Base-by-base conservation (phyloP, 2,888 invertebrate species). In the Xestia rhomboidea region DNA sequence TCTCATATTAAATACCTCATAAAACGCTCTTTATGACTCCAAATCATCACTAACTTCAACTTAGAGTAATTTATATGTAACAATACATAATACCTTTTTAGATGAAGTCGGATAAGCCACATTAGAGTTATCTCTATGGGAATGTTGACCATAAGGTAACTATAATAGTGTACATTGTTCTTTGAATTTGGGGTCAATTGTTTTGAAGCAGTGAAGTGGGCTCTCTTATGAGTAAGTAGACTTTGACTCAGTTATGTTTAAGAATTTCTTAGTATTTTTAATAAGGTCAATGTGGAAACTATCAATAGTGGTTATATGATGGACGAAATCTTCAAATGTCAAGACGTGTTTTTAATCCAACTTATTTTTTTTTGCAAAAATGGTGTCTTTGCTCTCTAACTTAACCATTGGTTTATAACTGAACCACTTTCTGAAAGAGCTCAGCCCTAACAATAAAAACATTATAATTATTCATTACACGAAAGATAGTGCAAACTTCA, bases 121-220 rank as follows among this genome's bases (percentile, higher is more conserved):
- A 73, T 78, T 77, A 81, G 38, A 21, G 51, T 72, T 88, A 87
- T 88, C 78, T 75, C 13, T 76, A 70, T 88, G 85, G 68, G 87
- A 87, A 84, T 60, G 57, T 41, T 79, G 70, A 57, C 76, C 70
- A 73, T 84, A 69, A 81, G 51, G 51, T 57, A 49, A 73, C 41
- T 60, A 69, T 76, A 68, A 46, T 80, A 44, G 46, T 30, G 41
- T 74, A 74, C 71, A 76, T 67, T 87, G 54, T 76, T 69, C 66
- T 46, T 34, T 67, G 68, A 77, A 72, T 86, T 76, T 86, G 76
- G 74, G 84, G 77, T 76, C 82, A 77, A 76, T 72, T 74, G 75
- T 80, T 76, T 62, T 63, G 46, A 72, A 70, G 46, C 30, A 34
- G 41, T 68, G 60, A 54, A 73, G 41, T 72, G 71, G 66, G 7